Conservation (phyloP, 92 coral and sea anemone species). For the Umimayanthus kanabou region DNA sequence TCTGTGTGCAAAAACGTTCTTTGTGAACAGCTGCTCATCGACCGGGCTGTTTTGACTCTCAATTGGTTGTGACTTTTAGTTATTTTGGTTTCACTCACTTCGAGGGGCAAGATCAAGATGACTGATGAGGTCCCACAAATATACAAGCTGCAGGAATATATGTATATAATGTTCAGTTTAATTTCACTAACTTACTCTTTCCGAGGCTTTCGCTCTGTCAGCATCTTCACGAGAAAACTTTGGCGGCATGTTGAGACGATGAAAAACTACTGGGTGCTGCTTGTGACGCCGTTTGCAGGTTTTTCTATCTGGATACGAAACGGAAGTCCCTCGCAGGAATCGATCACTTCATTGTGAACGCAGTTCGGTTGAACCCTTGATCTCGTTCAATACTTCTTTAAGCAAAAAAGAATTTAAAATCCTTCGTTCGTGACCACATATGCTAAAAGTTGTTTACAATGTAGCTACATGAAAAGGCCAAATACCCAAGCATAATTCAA, state of each 20-base stretch:
- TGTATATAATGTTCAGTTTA: too few species aligned
- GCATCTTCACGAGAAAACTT: slow-evolving; percentile 79
- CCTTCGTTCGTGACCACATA: neutral
- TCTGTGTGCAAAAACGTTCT: too few species aligned
- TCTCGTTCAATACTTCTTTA: neutral
- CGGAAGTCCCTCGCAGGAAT: neutral
- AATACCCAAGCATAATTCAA: neutral
- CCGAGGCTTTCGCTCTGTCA: slow-evolving; percentile 68
- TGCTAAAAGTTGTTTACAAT: neutral
- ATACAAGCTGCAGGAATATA: too few species aligned
- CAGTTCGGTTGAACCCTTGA: neutral
- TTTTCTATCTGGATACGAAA: too few species aligned
- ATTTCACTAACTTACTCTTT: slow-evolving; percentile 69
- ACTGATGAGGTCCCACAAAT: too few species aligned
- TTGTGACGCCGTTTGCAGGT: neutral
- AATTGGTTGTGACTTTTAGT: too few species aligned
- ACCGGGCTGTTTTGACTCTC: too few species aligned
- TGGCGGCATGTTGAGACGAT: slow-evolving; percentile 61
- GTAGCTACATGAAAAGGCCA: neutral
- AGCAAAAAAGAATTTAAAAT: too few species aligned
- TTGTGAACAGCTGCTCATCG: too few species aligned
- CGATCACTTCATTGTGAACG: neutral
- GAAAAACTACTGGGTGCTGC: neutral
- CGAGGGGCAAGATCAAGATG: too few species aligned
- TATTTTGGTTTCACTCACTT: too few species aligned